Conservation (phyloP, 30 jellyfish, hydroid and myxozoan genomes). For the Chironex yamaguchii region DNA sequence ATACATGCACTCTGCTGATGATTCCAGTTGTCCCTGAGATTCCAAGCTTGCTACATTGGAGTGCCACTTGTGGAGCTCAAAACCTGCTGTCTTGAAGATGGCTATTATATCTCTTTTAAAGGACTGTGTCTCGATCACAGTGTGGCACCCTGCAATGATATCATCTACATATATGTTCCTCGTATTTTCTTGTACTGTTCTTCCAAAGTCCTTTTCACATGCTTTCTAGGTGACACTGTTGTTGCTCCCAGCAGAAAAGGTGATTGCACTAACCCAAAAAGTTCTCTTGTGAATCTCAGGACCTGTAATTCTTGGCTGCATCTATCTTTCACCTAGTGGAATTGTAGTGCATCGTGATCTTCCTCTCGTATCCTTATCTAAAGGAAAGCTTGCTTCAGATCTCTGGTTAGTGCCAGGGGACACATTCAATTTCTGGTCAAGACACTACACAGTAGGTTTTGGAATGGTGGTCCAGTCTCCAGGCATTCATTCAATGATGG, state of each 20-base stretch:
- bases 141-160: slow-evolving; percentile 30
- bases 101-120: neutral
- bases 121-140: neutral
- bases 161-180: slow-evolving; percentile 18
- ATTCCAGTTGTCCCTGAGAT: neutral
- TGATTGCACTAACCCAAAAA: slow-evolving; percentile 26
- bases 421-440: no score
- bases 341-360: slow-evolving; percentile 1
- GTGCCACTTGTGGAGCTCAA: slow-evolving; percentile 37
- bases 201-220: neutral
- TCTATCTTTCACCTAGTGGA: neutral
- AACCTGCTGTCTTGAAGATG: neutral
- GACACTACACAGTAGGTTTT: no score
- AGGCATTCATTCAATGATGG: no score
- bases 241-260: slow-evolving; percentile 32
- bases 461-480: no score
- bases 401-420: no score
- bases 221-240: neutral
- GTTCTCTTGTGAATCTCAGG: slow-evolving; percentile 4
- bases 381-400: neutral
- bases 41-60: slow-evolving; percentile 5
- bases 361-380: neutral
- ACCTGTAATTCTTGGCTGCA: neutral
- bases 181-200: no score
- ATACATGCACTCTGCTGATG: no score